Evolutionary conservation across 2,888 invertebrate genomes (phyloP).

Genomic region (Epirrhoe tristata): DNA sequence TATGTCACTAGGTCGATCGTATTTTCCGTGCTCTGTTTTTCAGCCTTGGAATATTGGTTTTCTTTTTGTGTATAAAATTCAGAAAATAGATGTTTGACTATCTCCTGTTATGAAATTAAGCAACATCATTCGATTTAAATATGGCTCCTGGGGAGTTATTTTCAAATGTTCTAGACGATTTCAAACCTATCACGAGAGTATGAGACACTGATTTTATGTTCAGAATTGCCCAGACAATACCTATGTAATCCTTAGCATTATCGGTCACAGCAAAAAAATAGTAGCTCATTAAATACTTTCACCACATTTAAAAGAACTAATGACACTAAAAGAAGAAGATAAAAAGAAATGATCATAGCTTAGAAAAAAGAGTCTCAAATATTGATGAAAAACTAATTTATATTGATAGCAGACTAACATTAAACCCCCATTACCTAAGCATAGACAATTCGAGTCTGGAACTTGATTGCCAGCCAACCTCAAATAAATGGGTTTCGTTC

Average conservation of each 20-base stretch:
- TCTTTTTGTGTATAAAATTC: neutral
- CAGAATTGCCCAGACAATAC: too few relatives aligned
- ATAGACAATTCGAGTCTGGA: conserved; percentile 1
- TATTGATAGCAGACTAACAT: neutral
- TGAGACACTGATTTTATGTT: neutral
- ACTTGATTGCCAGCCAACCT: conserved; percentile 26
- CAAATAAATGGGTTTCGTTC: conserved; percentile 27
- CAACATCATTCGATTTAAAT: neutral
- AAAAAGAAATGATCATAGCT: too few relatives aligned
- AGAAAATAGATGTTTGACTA: neutral
- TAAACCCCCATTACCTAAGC: neutral
- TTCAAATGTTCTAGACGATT: neutral
- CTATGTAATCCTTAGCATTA: too few relatives aligned
- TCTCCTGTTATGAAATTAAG: too few relatives aligned
- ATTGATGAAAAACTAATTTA: too few relatives aligned
- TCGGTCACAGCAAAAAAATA: too few relatives aligned
- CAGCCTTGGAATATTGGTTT: neutral
- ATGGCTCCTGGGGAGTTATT: neutral
- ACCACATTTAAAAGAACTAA: too few relatives aligned
- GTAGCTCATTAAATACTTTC: too few relatives aligned
- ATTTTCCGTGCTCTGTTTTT: conserved; percentile 8
- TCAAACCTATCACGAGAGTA: too few relatives aligned
- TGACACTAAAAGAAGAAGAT: too few relatives aligned
- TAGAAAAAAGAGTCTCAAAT: too few relatives aligned
- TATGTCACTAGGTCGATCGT: conserved; percentile 6